Conservation (phyloP, 2,113 vertebrate species). For the Charina bottae region DNA sequence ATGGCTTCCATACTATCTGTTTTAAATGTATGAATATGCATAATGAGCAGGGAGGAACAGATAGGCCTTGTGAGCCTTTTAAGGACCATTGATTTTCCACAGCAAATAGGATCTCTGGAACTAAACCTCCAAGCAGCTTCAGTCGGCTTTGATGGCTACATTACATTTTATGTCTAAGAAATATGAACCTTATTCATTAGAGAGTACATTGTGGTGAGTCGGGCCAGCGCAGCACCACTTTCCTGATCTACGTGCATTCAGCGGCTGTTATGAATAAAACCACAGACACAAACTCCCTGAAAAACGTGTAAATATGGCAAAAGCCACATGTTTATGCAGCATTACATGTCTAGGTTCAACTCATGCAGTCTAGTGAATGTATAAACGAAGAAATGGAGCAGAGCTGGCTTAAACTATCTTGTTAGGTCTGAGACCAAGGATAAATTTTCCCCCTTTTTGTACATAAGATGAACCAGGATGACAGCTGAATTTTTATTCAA, state of each 20-base stretch:
- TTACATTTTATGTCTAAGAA: background rate
- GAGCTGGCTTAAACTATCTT: background rate
- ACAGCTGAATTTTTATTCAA: background rate
- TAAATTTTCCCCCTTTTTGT: background rate
- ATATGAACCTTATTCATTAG: background rate
- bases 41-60: background rate
- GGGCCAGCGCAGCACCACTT: background rate
- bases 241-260: background rate
- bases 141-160: background rate
- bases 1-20: background rate
- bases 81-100: background rate
- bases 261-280: background rate
- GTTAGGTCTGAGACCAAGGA: background rate
- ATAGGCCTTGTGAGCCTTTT: background rate
- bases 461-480: background rate
- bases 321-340: background rate
- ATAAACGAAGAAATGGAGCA: background rate
- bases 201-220: background rate
- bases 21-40: background rate
- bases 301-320: background rate
- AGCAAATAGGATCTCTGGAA: background rate
- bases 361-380: background rate
- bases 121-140: background rate
- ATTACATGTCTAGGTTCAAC: background rate
- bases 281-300: background rate